These are phyloP conservation scores for Bergia puertoricense DNA, from an alignment of 92 coral and sea anemone genomes.

Conservation along the genomic window DNA sequence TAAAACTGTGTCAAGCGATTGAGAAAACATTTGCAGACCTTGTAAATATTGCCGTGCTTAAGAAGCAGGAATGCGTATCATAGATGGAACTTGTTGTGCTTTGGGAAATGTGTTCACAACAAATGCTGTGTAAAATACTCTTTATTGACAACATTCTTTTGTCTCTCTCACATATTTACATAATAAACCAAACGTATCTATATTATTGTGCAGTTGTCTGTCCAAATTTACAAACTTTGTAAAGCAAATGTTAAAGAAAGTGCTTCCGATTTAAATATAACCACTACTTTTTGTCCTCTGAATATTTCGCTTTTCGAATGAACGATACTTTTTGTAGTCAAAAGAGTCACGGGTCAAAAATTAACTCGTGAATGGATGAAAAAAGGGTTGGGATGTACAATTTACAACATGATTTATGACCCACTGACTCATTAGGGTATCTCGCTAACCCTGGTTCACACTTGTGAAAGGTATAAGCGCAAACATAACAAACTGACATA, in stretches of 20 bases:
- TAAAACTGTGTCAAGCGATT: conserved; percentile 75
- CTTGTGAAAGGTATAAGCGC: too few relatives aligned
- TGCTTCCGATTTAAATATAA: neutral
- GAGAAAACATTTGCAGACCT: conserved; percentile 85
- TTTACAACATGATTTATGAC: too few relatives aligned
- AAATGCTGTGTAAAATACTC: neutral
- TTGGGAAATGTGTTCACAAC: neutral
- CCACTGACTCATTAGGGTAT: too few relatives aligned
- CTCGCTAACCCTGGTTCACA: too few relatives aligned
- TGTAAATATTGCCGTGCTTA: conserved; percentile 64
- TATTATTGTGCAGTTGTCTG: neutral
- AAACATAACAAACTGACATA: too few relatives aligned
- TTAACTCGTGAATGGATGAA: too few relatives aligned
- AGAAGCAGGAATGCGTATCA: conserved; percentile 45
- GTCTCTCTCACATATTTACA: conserved; percentile 6
- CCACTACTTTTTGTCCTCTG: neutral
- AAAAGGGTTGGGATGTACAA: too few relatives aligned
- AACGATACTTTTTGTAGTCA: too few relatives aligned
- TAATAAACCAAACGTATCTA: conserved; percentile 6
- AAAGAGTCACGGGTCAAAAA: too few relatives aligned
- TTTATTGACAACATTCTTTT: conserved; percentile 10
- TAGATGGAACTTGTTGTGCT: neutral
- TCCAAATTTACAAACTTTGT: neutral
- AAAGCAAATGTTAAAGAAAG: neutral
- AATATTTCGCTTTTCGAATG: neutral